Evolutionary conservation across 2,797 vertebrate genomes (phyloP).

Genomic region (Diceros bicornis): DNA sequence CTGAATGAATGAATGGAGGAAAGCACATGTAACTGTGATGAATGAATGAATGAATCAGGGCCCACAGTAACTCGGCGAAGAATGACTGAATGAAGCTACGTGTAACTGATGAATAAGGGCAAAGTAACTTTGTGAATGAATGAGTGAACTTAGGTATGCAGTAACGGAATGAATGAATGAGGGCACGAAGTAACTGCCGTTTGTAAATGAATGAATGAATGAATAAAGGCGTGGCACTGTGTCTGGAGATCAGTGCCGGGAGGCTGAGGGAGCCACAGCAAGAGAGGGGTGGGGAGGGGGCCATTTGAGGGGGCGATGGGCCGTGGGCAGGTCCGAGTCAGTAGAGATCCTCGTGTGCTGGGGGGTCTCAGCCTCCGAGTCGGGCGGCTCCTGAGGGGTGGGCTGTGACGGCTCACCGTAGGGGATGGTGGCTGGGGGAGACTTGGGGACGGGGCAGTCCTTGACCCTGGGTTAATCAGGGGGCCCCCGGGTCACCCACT

Average conservation of each 20-base stretch:
- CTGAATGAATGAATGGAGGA: neutral
- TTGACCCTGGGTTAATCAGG: neutral
- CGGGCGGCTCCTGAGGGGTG: neutral
- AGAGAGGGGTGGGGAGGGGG: neutral
- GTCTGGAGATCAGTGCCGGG: neutral
- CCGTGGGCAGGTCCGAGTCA: neutral
- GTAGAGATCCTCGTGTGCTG: neutral
- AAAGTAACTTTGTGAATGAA: neutral
- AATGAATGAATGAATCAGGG: too few relatives aligned
- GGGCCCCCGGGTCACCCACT: neutral
- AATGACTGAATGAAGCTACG: too few relatives aligned
- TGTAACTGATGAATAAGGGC: too few relatives aligned
- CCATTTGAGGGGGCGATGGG: neutral
- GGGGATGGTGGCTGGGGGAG: neutral
- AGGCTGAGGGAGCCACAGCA: neutral
- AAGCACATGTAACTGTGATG: too few relatives aligned
- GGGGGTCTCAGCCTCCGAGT: neutral
- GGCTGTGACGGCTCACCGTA: neutral
- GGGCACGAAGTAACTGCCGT: neutral
- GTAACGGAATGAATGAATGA: neutral
- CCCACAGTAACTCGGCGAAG: too few relatives aligned
- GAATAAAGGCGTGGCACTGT: neutral
- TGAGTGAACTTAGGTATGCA: neutral
- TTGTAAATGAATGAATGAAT: neutral
- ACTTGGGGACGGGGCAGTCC: neutral